Evolutionary conservation across 2,888 invertebrate genomes (phyloP).

Genomic region (Oxycera nigricornis): DNA sequence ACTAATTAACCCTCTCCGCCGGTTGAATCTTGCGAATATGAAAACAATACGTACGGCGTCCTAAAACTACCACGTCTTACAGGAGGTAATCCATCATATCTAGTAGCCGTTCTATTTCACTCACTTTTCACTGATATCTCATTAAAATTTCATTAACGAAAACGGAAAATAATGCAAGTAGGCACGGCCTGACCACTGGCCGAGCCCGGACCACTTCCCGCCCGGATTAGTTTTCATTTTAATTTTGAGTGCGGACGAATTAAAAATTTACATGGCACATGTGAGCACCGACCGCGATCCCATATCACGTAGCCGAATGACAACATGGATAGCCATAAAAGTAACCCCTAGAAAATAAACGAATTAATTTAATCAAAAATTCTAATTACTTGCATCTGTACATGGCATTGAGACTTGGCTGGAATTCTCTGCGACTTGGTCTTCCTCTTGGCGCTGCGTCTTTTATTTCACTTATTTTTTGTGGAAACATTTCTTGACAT

Average conservation of each 20-base stretch:
- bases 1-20: conserved; percentile 15
- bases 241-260: conserved; percentile 9
- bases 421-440: conserved; percentile 13
- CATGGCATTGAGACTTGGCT: conserved; percentile 16
- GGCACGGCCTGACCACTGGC: not conserved
- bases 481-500: conserved; percentile 24
- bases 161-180: not conserved
- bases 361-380: conserved; percentile 35
- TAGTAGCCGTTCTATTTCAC: conserved; percentile 17
- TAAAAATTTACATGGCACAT: conserved; percentile 26
- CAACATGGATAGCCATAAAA: conserved; percentile 21
- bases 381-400: conserved; percentile 39
- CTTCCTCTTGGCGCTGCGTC: not conserved
- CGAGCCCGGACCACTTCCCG: not conserved
- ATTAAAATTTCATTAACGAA: conserved; percentile 39
- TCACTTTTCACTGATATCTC: conserved; percentile 26
- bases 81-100: conserved; percentile 12
- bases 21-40: not conserved
- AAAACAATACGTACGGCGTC: conserved; percentile 19
- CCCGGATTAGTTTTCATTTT: conserved; percentile 4
- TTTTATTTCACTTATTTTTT: not conserved
- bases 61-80: not conserved
- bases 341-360: conserved; percentile 2
- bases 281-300: not conserved
- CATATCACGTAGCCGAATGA: conserved; percentile 14